Evolutionary conservation across 2,113 vertebrate species (phyloP), one percentile per base, ranked within the genome.

Genomic region (Macrotus californicus): DNA sequence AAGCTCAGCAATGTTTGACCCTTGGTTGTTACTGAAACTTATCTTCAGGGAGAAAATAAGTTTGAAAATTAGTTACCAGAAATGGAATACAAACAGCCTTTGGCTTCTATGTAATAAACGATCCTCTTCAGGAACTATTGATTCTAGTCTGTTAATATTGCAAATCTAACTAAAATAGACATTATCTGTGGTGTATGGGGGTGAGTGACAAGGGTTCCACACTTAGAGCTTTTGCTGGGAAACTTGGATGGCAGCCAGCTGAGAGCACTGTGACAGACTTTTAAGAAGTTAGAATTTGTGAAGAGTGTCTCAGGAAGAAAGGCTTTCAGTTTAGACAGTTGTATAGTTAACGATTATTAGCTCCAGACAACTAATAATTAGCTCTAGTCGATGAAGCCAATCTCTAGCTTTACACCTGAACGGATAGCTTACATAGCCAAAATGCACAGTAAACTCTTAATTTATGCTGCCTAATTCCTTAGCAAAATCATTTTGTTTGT

Each of bases 311-410:
- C 48, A 77, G 72, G 39, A 64, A 83, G 77, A 79, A 95, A 89
- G 87, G n/a, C 19, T 59, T 87, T 95, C 7, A 46, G 36, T 93
- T 92, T 93, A 92, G 75, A 88, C 24, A 77, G 64, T 67, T 93
- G 15, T 7, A 54, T 50, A 72, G 77, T 94, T 96, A 86, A 95
- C 39, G 88, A 24, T 89, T 67, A 75, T 73, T 97, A 95, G 31
- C 34, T 93, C 26, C 18, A 24, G 12, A 96, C 64, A 96, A 89
- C 64, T 97, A 90, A 52, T 93, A 92, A 95, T 97, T 95, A 91
- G 39, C 50, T 85, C 29, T 70, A 87, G 48, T 87, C 79, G 87
- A 31, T 89, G 89, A 93, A 95, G 69, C 34, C 64, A 89, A 59
- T n/a, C 83, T 96, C 43, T 64, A 79, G 18, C n/a, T 66, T 82